Percentiles rank a stretch among this genome's conserved stretches.
Conservation (phyloP, 2,888 invertebrate genomes). For the Branchinecta sandiegonensis region DNA sequence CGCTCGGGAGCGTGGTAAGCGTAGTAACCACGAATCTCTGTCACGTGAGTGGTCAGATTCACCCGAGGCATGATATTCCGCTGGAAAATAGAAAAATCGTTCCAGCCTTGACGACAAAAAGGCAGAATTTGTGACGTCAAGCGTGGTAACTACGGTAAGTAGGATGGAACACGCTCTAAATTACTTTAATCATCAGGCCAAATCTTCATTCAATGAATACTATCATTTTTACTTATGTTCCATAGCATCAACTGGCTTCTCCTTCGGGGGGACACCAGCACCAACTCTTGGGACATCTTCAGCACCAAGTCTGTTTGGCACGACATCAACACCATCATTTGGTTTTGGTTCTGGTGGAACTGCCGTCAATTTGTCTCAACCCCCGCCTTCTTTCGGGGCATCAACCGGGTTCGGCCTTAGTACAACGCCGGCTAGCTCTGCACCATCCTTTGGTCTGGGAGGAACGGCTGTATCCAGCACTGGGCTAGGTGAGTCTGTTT, state of each 20-base stretch:
- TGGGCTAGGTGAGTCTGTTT: too few species aligned
- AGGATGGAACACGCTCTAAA: too few species aligned
- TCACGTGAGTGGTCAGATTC: too few species aligned
- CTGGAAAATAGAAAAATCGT: too few species aligned
- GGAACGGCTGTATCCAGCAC: neutral
- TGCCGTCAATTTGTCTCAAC: neutral
- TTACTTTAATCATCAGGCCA: too few species aligned
- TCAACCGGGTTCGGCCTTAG: neutral
- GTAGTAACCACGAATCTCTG: too few species aligned
- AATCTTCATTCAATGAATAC: too few species aligned
- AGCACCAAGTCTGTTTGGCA: conserved; percentile 5
- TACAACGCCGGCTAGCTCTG: neutral
- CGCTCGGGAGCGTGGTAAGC: too few species aligned
- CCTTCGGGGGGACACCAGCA: neutral
- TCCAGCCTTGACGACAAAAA: too few species aligned
- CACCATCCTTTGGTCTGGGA: neutral
- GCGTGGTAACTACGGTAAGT: too few species aligned
- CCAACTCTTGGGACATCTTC: neutral
- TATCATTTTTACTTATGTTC: neutral
- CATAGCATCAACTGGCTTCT: neutral
- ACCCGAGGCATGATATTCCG: too few species aligned
- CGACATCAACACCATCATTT: neutral
- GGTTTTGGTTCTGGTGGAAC: neutral
- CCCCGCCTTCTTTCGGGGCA: neutral
- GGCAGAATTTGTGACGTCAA: too few species aligned